Evolutionary conservation across 2,797 vertebrate species (phyloP).

Genomic region (Florisuga fusca): DNA sequence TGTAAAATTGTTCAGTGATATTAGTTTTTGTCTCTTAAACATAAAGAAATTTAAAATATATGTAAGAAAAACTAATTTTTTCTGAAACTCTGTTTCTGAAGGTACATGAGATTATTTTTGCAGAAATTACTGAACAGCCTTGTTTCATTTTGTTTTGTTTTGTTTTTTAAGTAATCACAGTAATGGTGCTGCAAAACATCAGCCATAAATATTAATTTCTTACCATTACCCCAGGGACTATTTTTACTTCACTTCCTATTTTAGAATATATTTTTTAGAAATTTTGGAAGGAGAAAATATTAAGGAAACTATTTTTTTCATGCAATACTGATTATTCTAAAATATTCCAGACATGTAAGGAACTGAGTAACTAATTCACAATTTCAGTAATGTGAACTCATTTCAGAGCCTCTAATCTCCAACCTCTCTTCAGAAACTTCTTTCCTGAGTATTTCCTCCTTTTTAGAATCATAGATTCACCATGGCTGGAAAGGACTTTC

Average conservation of each 20-base stretch:
- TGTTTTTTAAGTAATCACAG: neutral
- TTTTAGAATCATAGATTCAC: neutral
- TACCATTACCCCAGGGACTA: neutral
- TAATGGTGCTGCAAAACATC: neutral
- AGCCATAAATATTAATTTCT: neutral
- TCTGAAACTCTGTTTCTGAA: neutral
- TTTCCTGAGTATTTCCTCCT: neutral
- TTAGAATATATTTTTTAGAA: neutral
- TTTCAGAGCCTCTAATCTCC: neutral
- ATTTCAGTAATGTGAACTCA: neutral
- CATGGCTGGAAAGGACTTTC: no score
- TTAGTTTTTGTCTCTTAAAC: neutral
- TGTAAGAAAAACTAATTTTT: neutral
- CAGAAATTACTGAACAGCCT: neutral
- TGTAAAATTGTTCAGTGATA: slow-evolving; percentile 5
- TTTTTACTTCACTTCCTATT: neutral
- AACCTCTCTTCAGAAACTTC: neutral
- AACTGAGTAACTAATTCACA: neutral
- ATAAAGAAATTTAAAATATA: neutral
- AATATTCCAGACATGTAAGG: neutral
- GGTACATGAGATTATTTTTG: neutral
- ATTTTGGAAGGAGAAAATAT: neutral
- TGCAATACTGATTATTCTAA: neutral
- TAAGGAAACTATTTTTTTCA: neutral
- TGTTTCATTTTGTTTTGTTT: no score